Base-by-base conservation (phyloP, 2,113 vertebrate genomes). In the Genyomyrus donnyi region DNA sequence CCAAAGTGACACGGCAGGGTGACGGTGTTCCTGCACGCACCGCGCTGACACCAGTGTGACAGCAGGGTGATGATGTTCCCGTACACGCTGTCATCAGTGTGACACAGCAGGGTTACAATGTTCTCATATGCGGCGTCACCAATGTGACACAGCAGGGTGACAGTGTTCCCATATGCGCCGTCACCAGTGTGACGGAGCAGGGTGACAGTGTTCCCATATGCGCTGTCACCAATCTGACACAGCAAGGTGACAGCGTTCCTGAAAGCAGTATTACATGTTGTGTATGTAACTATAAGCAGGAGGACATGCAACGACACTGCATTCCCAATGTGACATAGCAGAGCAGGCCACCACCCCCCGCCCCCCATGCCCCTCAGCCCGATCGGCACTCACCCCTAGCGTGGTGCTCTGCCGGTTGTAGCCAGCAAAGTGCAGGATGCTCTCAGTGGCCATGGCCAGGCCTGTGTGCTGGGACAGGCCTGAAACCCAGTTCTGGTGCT, bases 381-480 rank as follows among this genome's bases (percentile, higher is more conserved):
- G 2, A 9, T 13, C 2, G 1, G 11, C 91, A 95, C 97, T 85
- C 94, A 99, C 98, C 48, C 98, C 98, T 2, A 99, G 96, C 0
- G 98, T 98, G 0, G 97, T 99, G 94, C 97, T 99, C 92, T 99
- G 97, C 11, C 96, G 96, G 95, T 99, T 99, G 94, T 99, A 99
- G 85, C 98, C 97, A 0, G 98, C 98, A 0, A 97, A 99, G 93
- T 99, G 97, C 89, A 99, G 94, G 92, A 99, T 98, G 89, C 98
- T 99, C 88, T 99, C 98, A 0, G 98, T 99, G 66, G 98, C 98
- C 98, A 99, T 99, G 56, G 98, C 98, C 90, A 99, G 95, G n/a
- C 98, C 98, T 0, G 98, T 99, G 96, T 99, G 98, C 96, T 99
- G 98, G 7, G 98, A 98, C 66, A 99, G 93, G n/a, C 98, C 98